phyloP scores from a whole-genome alignment of 1,140 invertebrate genomes.

The Patella vulgata region DNA sequence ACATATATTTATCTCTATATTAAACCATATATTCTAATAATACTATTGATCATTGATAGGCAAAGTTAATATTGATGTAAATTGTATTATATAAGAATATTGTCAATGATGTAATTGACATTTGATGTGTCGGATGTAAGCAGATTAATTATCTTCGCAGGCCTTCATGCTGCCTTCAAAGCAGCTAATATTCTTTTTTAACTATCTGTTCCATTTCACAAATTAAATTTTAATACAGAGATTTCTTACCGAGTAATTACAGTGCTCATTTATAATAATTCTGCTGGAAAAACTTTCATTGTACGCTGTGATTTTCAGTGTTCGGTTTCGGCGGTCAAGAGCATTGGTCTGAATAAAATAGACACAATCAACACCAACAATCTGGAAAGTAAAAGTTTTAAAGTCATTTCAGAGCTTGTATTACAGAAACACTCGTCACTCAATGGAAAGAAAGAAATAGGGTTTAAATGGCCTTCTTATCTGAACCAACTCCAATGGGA shows the following conservation, averaged over 20 bases:
- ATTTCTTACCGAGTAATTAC: slow-evolving; percentile 91
- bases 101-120: too few relatives aligned
- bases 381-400: slow-evolving; percentile 72
- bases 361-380: slow-evolving; percentile 92
- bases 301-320: slow-evolving; percentile 89
- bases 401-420: slow-evolving; percentile 1
- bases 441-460: not conserved
- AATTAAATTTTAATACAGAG: too few relatives aligned
- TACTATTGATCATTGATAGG: too few relatives aligned
- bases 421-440: slow-evolving; percentile 9
- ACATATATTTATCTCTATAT: too few relatives aligned
- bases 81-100: too few relatives aligned
- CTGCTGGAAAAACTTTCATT: slow-evolving; percentile 92
- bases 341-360: slow-evolving; percentile 94
- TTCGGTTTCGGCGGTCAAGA: slow-evolving; percentile 81
- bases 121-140: too few relatives aligned
- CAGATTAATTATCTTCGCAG: too few relatives aligned
- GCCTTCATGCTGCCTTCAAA: too few relatives aligned
- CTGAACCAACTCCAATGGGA: not conserved
- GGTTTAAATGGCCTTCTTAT: not conserved
- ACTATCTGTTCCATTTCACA: too few relatives aligned
- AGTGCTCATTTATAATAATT: slow-evolving; percentile 90
- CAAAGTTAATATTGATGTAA: too few relatives aligned
- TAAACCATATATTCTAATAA: too few relatives aligned
- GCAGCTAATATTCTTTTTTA: too few relatives aligned